Conservation (phyloP, 2,797 vertebrate genomes). For the Crenuchus spilurus region DNA sequence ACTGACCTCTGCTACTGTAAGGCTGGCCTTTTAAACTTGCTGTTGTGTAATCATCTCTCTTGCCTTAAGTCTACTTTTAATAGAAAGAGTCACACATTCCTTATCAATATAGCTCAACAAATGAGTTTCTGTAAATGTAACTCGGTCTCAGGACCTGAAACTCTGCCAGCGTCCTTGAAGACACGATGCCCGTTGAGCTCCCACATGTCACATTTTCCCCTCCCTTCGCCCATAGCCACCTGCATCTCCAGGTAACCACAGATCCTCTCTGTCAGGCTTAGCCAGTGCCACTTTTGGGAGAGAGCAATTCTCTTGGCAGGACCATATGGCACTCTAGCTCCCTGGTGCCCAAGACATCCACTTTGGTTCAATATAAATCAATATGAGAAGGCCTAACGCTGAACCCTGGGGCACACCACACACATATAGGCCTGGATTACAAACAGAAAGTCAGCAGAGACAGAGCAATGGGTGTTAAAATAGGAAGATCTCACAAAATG, state of each 20-base stretch:
- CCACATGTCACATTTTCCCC: slow-evolving; percentile 39
- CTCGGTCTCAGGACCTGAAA: slow-evolving; percentile 8
- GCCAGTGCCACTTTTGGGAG: slow-evolving; percentile 25
- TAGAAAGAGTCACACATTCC: no score
- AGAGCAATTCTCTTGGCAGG: slow-evolving; percentile 46
- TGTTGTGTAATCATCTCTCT: no score
- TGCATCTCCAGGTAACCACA: slow-evolving; percentile 43
- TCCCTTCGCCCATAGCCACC: slow-evolving; percentile 28
- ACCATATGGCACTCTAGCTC: slow-evolving; percentile 54
- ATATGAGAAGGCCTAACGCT: slow-evolving; percentile 28
- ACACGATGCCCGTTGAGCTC: slow-evolving; percentile 31
- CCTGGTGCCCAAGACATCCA: slow-evolving; percentile 26
- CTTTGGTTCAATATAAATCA: slow-evolving; percentile 24
- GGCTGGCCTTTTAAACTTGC: no score
- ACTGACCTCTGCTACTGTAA: no score
- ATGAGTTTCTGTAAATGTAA: no score
- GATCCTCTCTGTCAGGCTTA: slow-evolving; percentile 33
- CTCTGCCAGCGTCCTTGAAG: slow-evolving; percentile 1
- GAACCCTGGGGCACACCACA: slow-evolving; percentile 34
- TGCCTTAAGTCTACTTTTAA: no score
- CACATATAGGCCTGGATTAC: slow-evolving; percentile 30
- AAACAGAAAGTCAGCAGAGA: slow-evolving; percentile 9
- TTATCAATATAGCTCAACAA: no score
- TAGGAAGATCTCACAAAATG: slow-evolving; percentile 7
- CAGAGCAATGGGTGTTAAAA: slow-evolving; percentile 22